Percentiles rank a stretch among this genome's conserved stretches.
Conservation (phyloP, 2,888 invertebrate genomes). For the Julus scandinavius region DNA sequence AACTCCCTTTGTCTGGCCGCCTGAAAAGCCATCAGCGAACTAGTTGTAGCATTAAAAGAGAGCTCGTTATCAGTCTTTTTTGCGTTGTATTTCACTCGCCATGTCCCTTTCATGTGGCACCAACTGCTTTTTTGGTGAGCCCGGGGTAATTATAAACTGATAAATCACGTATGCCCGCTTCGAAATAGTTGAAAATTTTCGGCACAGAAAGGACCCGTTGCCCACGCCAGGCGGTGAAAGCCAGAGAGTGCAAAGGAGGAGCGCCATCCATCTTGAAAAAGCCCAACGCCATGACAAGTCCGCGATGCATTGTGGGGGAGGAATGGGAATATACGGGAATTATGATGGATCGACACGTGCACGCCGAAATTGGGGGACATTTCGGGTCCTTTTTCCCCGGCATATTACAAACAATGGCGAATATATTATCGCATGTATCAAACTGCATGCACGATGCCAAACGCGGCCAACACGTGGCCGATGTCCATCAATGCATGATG, state of each 20-base stretch:
- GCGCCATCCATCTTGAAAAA: slow-evolving; percentile 18
- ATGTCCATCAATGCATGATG: neutral
- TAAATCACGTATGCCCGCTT: slow-evolving; percentile 15
- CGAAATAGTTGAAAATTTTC: slow-evolving; percentile 39
- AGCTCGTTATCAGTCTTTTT: slow-evolving; percentile 37
- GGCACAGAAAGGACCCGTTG: slow-evolving; percentile 37
- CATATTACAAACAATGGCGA: slow-evolving; percentile 12
- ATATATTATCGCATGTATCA: neutral
- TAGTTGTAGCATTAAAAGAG: slow-evolving; percentile 22
- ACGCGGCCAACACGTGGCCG: slow-evolving; percentile 31
- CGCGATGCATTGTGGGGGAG: slow-evolving; percentile 28
- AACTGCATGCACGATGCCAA: neutral
- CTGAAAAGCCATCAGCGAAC: slow-evolving; percentile 2
- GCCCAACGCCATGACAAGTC: slow-evolving; percentile 9
- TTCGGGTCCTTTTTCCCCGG: slow-evolving; percentile 12
- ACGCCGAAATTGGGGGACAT: slow-evolving; percentile 24
- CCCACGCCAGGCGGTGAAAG: slow-evolving; percentile 2
- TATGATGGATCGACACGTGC: slow-evolving; percentile 38
- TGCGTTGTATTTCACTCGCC: slow-evolving; percentile 35
- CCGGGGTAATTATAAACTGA: slow-evolving; percentile 35
- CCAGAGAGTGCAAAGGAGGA: slow-evolving; percentile 31
- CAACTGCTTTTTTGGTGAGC: slow-evolving; percentile 33
- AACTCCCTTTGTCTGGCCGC: neutral
- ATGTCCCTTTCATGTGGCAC: slow-evolving; percentile 11
- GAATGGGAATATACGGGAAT: neutral